A percentile compares a stretch with the other conserved stretches of the same genome.
These are phyloP conservation scores for Chloropsis hardwickii DNA, from an alignment of 2,113 vertebrate genomes.

Conservation along the genomic window DNA sequence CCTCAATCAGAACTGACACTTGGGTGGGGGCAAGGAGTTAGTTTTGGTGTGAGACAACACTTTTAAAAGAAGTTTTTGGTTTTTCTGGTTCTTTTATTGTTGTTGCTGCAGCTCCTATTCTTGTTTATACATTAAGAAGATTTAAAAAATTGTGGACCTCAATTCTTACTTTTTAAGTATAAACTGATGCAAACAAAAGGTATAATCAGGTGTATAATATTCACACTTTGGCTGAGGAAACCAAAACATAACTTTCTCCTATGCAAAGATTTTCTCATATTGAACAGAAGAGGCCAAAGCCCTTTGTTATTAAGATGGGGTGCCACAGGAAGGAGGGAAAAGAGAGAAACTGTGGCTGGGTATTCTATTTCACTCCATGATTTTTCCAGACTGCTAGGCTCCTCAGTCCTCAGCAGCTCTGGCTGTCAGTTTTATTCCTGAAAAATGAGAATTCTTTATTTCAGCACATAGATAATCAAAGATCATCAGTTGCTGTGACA, in stretches of 20 bases:
- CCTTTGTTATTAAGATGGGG: background rate
- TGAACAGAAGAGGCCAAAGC: background rate
- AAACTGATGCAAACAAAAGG: background rate
- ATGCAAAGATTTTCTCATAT: background rate
- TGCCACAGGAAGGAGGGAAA: background rate
- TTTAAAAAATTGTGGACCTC: background rate
- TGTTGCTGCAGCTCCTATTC: background rate
- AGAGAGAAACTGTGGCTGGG: background rate
- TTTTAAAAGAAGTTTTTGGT: background rate
- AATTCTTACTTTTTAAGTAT: no score
- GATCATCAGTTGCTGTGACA: background rate
- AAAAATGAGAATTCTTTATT: background rate
- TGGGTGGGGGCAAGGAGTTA: rapidly evolving
- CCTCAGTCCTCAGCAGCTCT: background rate
- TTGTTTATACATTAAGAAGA: background rate
- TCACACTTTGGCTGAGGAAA: background rate
- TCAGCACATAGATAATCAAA: background rate
- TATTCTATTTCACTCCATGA: background rate
- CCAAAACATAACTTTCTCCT: background rate
- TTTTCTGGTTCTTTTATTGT: background rate
- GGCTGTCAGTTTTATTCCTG: background rate
- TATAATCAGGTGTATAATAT: background rate
- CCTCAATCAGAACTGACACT: background rate
- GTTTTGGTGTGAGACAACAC: background rate
- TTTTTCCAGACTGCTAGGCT: background rate